These are phyloP conservation scores for Psilanteris sp. DNA, from an alignment of 1,140 invertebrate genomes.

Conservation along the genomic window DNA sequence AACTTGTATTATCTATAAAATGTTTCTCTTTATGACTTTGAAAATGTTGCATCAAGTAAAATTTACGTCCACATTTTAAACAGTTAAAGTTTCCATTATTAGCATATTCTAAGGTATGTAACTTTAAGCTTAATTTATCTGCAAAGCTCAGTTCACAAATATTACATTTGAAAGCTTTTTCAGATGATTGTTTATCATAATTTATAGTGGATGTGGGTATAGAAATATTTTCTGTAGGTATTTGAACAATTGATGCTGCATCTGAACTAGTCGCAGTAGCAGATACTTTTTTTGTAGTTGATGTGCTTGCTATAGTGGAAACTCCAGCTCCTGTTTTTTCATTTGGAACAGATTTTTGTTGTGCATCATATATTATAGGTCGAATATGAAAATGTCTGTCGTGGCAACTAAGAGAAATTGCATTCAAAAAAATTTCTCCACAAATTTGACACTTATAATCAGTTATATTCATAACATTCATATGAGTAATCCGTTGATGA, in stretches of 20 bases:
- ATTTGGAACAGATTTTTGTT: neutral
- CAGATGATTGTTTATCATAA: neutral
- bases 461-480: neutral
- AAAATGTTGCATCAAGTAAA: conserved; percentile 14
- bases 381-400: conserved; percentile 51
- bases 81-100: conserved; percentile 42
- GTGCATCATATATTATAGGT: conserved; percentile 1
- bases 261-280: neutral
- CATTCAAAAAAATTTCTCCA: conserved; percentile 46
- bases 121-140: conserved; percentile 18
- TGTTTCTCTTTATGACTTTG: conserved; percentile 54
- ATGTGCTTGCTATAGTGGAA: no score
- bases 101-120: conserved; percentile 46
- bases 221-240: neutral
- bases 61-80: conserved; percentile 39
- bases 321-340: neutral
- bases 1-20: neutral
- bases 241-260: neutral
- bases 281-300: neutral
- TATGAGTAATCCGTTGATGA: conserved; percentile 55
- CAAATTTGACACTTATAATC: conserved; percentile 53
- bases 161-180: conserved; percentile 6
- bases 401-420: conserved; percentile 50
- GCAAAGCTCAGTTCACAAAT: conserved; percentile 45
- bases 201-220: neutral